Base-by-base conservation (phyloP, 37 sponge, comb jelly and placozoan species). In the Tethya wilhelma region DNA sequence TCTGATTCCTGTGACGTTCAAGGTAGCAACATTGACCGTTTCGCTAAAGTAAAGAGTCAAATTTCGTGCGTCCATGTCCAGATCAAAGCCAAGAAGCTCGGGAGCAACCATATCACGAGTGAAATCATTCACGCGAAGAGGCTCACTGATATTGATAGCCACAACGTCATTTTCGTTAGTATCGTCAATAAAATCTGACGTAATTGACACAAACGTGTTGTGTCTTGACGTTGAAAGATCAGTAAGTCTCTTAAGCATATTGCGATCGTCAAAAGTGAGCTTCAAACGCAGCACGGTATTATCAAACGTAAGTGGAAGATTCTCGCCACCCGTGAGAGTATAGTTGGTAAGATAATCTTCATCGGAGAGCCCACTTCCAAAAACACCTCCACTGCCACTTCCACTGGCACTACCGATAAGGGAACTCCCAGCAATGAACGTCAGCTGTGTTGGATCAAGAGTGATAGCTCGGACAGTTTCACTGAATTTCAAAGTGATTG, bases 391-490 rank as follows among this genome's bases (percentile, higher is more conserved):
- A 34, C 40, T 30, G 7, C 81, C 71, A 57, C 71, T 69, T 2
- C 45, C 71, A 59, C 58, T 37, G 11, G 46, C 26, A 42, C 56
- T 79, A 1, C 41, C 2, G 29, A 40, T 26, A 38, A 41, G 55
- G 6, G 11, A 22, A 5, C 46, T 68, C 43, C 33, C 45, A 62
- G 67, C 73, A 9, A 83, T 59, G 0, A 94, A 34, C 2, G 88
- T 94, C 30, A 90, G 59, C 22, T 83, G 74, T 20, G 76, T 69
- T 22, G 88, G 70, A 43, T 82, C 66, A 31, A 96, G 64, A 4
- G 93, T 79, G n/a, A 19, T 22, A 0, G 75, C 88, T 82, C 90
- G 79, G 0, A 96, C 91, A 11, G 93, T 93, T 66, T 96, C 96
- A 41, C 85, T 79, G 68, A 96, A 96, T 0, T 67, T 73, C 5